Evolutionary conservation across 1,140 invertebrate species (phyloP).

Genomic region (Stegodyphus dumicola): DNA sequence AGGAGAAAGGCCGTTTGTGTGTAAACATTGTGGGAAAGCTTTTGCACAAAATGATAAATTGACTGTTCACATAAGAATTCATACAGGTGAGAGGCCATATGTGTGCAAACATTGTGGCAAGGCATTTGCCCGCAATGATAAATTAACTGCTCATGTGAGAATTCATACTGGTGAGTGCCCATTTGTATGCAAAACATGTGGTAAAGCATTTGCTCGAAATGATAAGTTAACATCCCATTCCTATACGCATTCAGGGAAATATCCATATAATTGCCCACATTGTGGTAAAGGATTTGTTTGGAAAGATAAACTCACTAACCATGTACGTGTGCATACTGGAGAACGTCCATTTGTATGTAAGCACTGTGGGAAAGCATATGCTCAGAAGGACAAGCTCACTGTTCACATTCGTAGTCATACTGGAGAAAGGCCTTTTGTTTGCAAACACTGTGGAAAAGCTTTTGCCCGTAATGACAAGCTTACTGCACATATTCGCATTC

Average conservation of each 20-base stretch:
- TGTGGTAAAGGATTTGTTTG: constrained; percentile 74
- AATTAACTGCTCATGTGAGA: constrained; percentile 73
- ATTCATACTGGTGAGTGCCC: constrained; percentile 82
- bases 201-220: constrained; percentile 83
- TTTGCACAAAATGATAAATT: constrained; percentile 66
- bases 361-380: constrained; percentile 53
- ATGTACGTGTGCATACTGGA: constrained; percentile 69
- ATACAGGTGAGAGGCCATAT: constrained; percentile 67
- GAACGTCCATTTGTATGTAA: constrained; percentile 62
- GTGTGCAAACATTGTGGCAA: constrained; percentile 64
- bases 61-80: constrained; percentile 67
- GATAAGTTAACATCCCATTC: constrained; percentile 64
- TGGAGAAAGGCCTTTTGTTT: constrained; percentile 97
- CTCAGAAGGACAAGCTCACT: constrained; percentile 51
- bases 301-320: constrained; percentile 66
- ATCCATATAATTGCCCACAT: constrained; percentile 60
- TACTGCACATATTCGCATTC: constrained; percentile 57
- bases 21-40: constrained; percentile 68
- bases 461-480: constrained; percentile 54
- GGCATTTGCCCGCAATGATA: constrained; percentile 62
- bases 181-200: constrained; percentile 82
- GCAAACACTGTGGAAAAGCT: constrained; percentile 93
- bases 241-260: constrained; percentile 58
- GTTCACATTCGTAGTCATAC: constrained; percentile 94
- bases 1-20: constrained; percentile 70